Evolutionary conservation across 2,113 vertebrate genomes (phyloP), one percentile per base, ranked within the genome.

Genomic region (Ondatra zibethicus): DNA sequence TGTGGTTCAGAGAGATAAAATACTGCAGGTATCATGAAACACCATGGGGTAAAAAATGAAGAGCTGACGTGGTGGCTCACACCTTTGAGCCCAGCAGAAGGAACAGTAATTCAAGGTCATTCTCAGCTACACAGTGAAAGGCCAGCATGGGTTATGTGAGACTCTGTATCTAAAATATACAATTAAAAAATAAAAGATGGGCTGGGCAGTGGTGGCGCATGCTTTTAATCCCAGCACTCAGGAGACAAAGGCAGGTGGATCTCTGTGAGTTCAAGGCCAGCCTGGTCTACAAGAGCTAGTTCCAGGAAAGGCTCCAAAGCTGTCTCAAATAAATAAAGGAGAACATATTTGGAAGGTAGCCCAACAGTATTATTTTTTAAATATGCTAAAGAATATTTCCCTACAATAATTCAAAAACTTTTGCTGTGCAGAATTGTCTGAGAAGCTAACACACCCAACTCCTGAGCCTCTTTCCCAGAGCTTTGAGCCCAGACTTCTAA

Each of bases 331-430:
- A 50, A 50, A 50, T 50, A 55, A n/a, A n/a, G n/a, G 27, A 85
- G n/a, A 65, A 77, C 1, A 73, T 52, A 92, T 9, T 61, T 75
- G 25, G 16, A 45, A 58, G 7, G 31, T 0, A 6, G 3, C 78
- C 94, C 77, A 80, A 89, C 12, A 72, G 31, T 14, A 21, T 85
- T 45, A 88, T 42, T 90, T 96, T 92, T 89, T 87, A 92, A 92
- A 78, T 70, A 39, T 72, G 61, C 45, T 47, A 68, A 87, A 47
- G 29, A 55, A 58, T 70, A 72, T 76, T 86, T 88, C 11, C 58
- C 36, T 90, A 31, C 3, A 76, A 65, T 19, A 86, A n/a, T 87
- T 93, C 25, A 91, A 84, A 92, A 88, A 70, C 16, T 58, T 80
- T 33, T 68, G 29, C 29, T 90, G 45, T 13, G n/a, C 25, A 84